Base-by-base conservation (phyloP, 2,797 vertebrate genomes). In the Rhyacichthys aspro region DNA sequence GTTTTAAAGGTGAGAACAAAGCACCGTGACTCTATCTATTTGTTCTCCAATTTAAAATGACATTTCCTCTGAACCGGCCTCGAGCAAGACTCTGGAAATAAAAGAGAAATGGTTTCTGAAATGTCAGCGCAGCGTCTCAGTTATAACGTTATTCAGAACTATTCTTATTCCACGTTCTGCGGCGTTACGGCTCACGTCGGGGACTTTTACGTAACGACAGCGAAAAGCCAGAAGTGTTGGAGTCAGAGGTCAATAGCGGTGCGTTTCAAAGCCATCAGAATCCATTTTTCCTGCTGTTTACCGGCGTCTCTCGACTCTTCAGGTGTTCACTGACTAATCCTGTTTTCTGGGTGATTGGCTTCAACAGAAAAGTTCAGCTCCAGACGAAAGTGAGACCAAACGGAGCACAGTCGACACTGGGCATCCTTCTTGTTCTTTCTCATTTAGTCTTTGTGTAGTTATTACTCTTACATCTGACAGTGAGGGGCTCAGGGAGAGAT, bases 271-370 rank as follows among this genome's bases (percentile, higher is more conserved):
- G 56, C 0, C 17, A 63, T 66, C 62, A 9, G 45, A 55, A 54
- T 73, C 68, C 15, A 32, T 43, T 62, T 39, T n/a, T 66, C 14
- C 19, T 23, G 50, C 44, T 47, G 18, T 63, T 63, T 43, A 32
- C 53, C 53, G 17, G 43, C 52, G 44, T 14, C 44, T 33, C 49
- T 41, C 62, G 1, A 38, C 63, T 55, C 65, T 49, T 74, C 72
- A 67, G 78, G 72, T 78, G 76, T 74, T 50, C 53, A 44, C 50
- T 76, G 73, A 66, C 78, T 54, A 37, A 66, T 76, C 54, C 55
- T 34, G 57, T 74, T 72, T 79, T 78, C 64, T 44, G 58, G 65
- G 43, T 56, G 63, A 55, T 34, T 41, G 46, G 28, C 18, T 70
- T 55, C 57, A 34, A 18, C 37, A 43, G 68, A 36, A 67, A 63